Evolutionary conservation across 2,888 invertebrate species (phyloP), one percentile per base, ranked within the genome.

Genomic region (Pristionchus entomophagus): DNA sequence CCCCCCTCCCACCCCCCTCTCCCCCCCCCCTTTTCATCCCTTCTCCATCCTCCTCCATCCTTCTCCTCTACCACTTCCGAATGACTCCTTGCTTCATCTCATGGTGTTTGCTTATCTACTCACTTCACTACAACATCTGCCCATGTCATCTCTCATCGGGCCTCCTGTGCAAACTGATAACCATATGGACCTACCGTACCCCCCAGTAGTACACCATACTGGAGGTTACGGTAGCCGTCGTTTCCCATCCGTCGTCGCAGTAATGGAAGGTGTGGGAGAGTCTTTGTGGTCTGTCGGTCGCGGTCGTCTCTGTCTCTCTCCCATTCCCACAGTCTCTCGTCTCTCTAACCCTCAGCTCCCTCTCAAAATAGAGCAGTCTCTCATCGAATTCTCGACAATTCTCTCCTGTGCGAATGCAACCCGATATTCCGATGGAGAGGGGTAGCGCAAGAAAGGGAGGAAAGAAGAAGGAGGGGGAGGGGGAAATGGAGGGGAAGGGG

Each of bases 201-300:
- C 81, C 38, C 26, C 32, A 10, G 22, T n/a, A 14, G 26, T 0
- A 53, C 5, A 22, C 56, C 38, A 53, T 56, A 38, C 19, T n/a
- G 29, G 38, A 10, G 32, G n/a, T 5, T 81, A 53, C 81, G 56
- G 53, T 81, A 32, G 53, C 14, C 45, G 45, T 14, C 45, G 45
- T 45, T 81, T 69, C 69, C 81, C 38, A 56, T 38, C 56, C 22
- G 6, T 26, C 26, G 35, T 80, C 38, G 53, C 53, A 81, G 56
- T 81, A 81, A 81, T 81, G 81, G 81, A 53, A 56, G 56, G 81
- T 81, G 81, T 81, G 81, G 81, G 81, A 81, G 81, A 35, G 32
- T 19, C 80, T 51, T 51, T 51, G 32, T 73, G 45, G 73, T 41
- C 49, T 26, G 41, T 53, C 56, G 56, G 51, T 56, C 81, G 78